Conservation (phyloP, 2,888 invertebrate genomes). For the Spilarctia lutea region DNA sequence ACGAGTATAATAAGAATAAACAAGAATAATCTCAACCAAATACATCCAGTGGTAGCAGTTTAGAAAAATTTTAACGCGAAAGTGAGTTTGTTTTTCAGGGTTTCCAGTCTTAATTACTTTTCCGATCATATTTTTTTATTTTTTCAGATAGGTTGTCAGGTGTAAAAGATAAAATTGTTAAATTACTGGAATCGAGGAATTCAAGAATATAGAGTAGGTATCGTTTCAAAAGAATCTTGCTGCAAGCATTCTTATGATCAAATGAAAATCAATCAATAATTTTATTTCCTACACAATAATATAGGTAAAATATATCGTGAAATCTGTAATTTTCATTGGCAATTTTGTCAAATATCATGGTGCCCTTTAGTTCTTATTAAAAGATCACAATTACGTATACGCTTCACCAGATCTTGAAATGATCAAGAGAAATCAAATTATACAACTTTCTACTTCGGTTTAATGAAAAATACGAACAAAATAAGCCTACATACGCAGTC, state of each 20-base stretch:
- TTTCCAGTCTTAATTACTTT: no score
- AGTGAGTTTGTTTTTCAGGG: no score
- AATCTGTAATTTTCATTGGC: constrained; percentile 39
- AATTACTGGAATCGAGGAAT: no score
- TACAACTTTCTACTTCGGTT: neutral
- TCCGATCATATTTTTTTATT: no score
- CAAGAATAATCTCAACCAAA: no score
- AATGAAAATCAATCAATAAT: constrained; percentile 24
- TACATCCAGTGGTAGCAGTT: no score
- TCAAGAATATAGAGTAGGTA: neutral
- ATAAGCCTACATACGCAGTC: neutral
- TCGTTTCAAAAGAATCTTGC: constrained; percentile 15
- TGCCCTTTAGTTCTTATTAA: constrained; percentile 31
- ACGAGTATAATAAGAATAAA: no score
- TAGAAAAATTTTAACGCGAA: no score
- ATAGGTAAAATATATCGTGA: constrained; percentile 22
- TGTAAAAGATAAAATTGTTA: no score
- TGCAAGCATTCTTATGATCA: constrained; percentile 2
- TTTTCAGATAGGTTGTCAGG: no score
- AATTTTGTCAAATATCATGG: constrained; percentile 40
- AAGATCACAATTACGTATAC: constrained; percentile 23
- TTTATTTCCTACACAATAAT: constrained; percentile 34
- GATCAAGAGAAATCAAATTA: neutral
- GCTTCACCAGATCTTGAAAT: constrained; percentile 18
- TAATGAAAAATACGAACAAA: neutral